Conservation (phyloP, 1,140 invertebrate species). For the Achroia grisella region DNA sequence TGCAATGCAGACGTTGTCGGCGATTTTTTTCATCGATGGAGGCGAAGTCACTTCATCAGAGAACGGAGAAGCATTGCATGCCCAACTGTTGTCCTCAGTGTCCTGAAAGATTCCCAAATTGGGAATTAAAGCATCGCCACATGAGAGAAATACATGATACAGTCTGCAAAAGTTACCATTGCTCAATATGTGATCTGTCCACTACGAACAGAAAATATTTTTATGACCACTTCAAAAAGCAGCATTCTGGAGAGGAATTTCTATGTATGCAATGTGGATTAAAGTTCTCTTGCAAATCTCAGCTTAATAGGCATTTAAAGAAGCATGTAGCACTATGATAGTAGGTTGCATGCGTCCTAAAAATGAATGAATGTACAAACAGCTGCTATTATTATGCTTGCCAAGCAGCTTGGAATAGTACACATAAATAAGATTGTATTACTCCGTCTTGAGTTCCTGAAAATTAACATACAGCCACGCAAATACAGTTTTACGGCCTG, state of each 20-base stretch:
- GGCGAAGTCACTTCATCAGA: slow-evolving; percentile 8
- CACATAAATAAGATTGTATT: too few relatives aligned
- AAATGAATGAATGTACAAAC: too few relatives aligned
- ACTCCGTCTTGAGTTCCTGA: too few relatives aligned
- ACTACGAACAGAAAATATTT: slow-evolving; percentile 6
- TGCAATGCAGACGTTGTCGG: slow-evolving; percentile 8
- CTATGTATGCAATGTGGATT: slow-evolving; percentile 13
- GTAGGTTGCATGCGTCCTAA: too few relatives aligned
- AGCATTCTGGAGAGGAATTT: slow-evolving; percentile 11
- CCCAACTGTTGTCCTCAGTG: slow-evolving; percentile 4
- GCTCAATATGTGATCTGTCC: slow-evolving; percentile 9
- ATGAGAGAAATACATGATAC: slow-evolving; percentile 10
- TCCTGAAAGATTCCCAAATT: slow-evolving; percentile 9
- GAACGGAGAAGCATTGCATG: slow-evolving; percentile 8
- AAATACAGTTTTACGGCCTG: too few relatives aligned
- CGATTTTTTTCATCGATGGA: slow-evolving; percentile 4
- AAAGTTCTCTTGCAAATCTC: slow-evolving; percentile 7
- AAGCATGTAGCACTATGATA: slow-evolving; percentile 3
- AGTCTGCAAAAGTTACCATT: slow-evolving; percentile 5
- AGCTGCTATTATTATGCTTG: too few relatives aligned
- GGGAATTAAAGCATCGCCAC: slow-evolving; percentile 10
- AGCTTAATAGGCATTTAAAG: slow-evolving; percentile 4
- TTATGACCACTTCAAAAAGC: slow-evolving; percentile 12
- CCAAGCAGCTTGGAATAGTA: too few relatives aligned
- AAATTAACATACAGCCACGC: too few relatives aligned